Evolutionary conservation across 53 echinoderm and acorn worm genomes (phyloP).

Genomic region (Arbacia lixula): DNA sequence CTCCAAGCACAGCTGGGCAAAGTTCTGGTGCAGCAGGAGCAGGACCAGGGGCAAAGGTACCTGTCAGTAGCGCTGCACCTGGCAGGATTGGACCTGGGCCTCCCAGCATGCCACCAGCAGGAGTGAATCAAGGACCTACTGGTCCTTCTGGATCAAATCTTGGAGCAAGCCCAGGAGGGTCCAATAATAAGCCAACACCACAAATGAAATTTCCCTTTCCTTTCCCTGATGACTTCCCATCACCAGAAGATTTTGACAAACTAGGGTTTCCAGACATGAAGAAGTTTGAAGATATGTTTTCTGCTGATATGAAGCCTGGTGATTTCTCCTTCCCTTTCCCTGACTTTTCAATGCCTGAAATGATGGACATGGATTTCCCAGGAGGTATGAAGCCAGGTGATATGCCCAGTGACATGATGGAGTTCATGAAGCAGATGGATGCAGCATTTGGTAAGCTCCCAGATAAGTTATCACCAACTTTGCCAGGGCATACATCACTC

Average conservation of each 20-base stretch:
- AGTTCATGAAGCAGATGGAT: constrained; percentile 50
- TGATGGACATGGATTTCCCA: too few relatives aligned
- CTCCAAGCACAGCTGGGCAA: background rate
- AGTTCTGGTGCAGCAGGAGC: background rate
- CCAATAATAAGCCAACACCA: background rate
- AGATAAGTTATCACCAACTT: too few relatives aligned
- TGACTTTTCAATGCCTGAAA: constrained; percentile 52
- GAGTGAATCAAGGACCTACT: constrained; percentile 41
- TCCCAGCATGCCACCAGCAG: constrained; percentile 12
- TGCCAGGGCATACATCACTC: too few relatives aligned
- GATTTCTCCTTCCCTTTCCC: constrained; percentile 51
- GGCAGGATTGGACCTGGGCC: background rate
- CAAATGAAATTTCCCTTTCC: constrained; percentile 39
- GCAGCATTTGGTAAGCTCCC: constrained; percentile 13
- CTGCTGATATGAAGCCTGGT: constrained; percentile 41
- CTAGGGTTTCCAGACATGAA: constrained; percentile 42
- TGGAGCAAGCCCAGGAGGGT: constrained; percentile 1
- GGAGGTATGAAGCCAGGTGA: constrained; percentile 35
- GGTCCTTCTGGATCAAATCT: constrained; percentile 31
- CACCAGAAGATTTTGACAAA: constrained; percentile 33
- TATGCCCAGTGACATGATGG: constrained; percentile 47
- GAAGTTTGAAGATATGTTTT: constrained; percentile 40
- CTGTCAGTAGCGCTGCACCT: constrained; percentile 11
- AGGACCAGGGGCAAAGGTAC: background rate
- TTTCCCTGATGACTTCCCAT: constrained; percentile 45